Evolutionary conservation across 2,888 invertebrate genomes (phyloP), one percentile per base, ranked within the genome.

Genomic region (Diplolepis rosae): DNA sequence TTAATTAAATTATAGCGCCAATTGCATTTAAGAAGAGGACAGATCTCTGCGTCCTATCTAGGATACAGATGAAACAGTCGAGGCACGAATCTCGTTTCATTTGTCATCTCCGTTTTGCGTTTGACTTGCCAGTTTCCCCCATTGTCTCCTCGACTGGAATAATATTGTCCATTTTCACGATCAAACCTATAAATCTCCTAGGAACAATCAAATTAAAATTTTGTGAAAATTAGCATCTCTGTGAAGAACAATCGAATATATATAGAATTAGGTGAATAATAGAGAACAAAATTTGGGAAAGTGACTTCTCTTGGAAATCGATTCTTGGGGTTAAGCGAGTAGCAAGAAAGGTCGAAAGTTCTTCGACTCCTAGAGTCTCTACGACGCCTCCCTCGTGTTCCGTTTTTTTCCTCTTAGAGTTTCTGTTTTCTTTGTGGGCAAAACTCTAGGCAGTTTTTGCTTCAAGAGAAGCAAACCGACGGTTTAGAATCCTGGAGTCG

Each of bases 61-160:
- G 68, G 70, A 68, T 73, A 75, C 72, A 70, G 70, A 68, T 70
- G 70, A 73, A 70, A 75, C 66, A 70, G 72, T 73, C 54, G 61
- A 72, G 72, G 72, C 78, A 71, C 68, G 75, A 76, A 77, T 78
- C 73, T 74, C 77, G 72, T 80, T 79, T 77, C 79, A 82, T 82
- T 81, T 81, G 81, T 82, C 82, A 82, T 80, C 76, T 77, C 75
- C 73, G 76, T 71, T 81, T 81, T 80, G 78, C 79, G 76, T 80
- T 82, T 80, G 78, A 81, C 79, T 74, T 74, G 74, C 74, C 78
- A 72, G 76, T 73, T 77, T 77, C 71, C 79, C 75, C 75, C 80
- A 78, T 80, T 80, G 79, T 78, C 74, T 54, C 18, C 9, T 11
- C 18, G 15, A 7, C 32, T 1, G 30, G 18, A 30, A 32, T 18